These are phyloP conservation scores for Oreotrochilus melanogaster DNA, from an alignment of 2,113 vertebrate genomes.

Conservation along the genomic window DNA sequence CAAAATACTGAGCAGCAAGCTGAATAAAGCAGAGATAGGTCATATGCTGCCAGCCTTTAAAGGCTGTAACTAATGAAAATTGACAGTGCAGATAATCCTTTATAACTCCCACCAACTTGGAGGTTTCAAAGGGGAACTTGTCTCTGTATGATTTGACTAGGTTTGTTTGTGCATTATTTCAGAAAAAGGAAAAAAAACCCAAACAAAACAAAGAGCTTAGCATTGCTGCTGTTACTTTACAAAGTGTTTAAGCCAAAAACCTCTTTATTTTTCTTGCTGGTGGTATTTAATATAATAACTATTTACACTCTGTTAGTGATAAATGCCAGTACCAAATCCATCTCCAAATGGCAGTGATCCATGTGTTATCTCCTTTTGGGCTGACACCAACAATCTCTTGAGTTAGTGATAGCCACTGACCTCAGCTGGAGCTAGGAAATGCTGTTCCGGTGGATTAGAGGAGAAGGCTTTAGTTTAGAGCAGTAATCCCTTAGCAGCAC, in stretches of 20 bases:
- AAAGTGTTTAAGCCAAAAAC: neutral
- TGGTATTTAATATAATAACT: neutral
- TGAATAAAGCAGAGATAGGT: neutral
- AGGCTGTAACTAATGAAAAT: neutral
- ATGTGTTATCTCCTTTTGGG: neutral
- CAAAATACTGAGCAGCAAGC: neutral
- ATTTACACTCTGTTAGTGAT: neutral
- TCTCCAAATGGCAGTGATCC: neutral
- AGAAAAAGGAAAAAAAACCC: neutral
- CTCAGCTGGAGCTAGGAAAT: neutral
- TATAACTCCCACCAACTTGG: neutral
- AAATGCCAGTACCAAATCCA: neutral
- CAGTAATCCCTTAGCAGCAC: slow-evolving; percentile 9
- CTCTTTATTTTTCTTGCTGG: neutral
- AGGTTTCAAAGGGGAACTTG: neutral
- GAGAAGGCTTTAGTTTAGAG: slow-evolving; percentile 19
- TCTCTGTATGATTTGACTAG: neutral
- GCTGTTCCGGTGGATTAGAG: neutral
- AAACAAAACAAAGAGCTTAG: neutral
- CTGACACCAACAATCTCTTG: neutral
- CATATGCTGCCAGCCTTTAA: neutral
- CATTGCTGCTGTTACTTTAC: neutral
- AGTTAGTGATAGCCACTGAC: neutral
- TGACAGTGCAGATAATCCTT: neutral
- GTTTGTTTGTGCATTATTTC: neutral